Conservation (phyloP, 1,140 invertebrate genomes). For the Druon quercuslanigerum region DNA sequence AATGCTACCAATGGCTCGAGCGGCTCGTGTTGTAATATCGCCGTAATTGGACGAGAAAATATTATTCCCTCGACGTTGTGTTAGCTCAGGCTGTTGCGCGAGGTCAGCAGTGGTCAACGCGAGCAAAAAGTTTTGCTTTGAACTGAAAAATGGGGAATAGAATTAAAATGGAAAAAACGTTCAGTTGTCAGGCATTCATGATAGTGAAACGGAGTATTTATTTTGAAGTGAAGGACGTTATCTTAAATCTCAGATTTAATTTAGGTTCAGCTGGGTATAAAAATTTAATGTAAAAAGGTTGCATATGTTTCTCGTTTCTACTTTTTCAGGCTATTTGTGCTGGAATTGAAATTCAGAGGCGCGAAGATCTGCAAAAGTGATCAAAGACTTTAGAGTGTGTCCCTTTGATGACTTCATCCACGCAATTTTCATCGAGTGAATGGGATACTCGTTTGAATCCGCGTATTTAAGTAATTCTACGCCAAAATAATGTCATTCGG, state of each 20-base stretch:
- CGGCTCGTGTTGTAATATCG: slow-evolving; percentile 56
- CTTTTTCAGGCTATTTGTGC: slow-evolving; percentile 1
- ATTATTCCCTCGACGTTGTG: slow-evolving; percentile 53
- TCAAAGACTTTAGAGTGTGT: slow-evolving; percentile 2
- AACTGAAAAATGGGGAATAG: neutral
- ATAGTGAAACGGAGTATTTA: neutral
- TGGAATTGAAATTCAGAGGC: too few relatives aligned
- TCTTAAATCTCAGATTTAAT: too few relatives aligned
- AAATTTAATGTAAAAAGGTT: too few relatives aligned
- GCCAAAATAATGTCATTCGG: slow-evolving; percentile 1
- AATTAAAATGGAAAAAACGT: neutral
- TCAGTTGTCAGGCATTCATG: neutral
- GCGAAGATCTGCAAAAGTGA: slow-evolving; percentile 7
- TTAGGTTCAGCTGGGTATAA: too few relatives aligned
- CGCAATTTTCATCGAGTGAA: slow-evolving; percentile 1
- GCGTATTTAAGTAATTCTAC: slow-evolving; percentile 6
- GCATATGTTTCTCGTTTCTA: neutral
- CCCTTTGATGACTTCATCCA: slow-evolving; percentile 6
- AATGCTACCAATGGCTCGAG: slow-evolving; percentile 53
- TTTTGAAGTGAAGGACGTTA: neutral
- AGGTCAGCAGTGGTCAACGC: slow-evolving; percentile 6
- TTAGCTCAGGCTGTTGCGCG: slow-evolving; percentile 33
- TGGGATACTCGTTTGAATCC: neutral
- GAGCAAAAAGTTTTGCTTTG: slow-evolving; percentile 10
- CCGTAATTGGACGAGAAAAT: slow-evolving; percentile 61